Conservation (phyloP, 2,888 invertebrate species). For the Drosophila kambysellisi region DNA sequence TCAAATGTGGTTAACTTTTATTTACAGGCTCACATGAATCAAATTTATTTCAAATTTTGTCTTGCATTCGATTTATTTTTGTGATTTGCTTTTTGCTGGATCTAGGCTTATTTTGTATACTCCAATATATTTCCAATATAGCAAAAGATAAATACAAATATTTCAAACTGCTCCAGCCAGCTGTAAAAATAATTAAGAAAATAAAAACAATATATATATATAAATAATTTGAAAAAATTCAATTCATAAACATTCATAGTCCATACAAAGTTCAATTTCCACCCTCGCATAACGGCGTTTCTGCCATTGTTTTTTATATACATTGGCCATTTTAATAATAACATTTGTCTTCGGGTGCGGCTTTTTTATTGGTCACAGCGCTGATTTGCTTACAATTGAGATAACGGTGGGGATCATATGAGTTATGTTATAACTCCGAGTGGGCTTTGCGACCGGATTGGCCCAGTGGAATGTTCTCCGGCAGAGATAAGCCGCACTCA, state of each 20-base stretch:
- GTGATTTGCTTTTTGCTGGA: too few species aligned
- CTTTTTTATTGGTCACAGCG: constrained; percentile 60
- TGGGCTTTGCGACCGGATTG: constrained; percentile 47
- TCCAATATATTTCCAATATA: not conserved
- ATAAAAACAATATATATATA: not conserved
- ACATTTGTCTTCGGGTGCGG: constrained; percentile 73
- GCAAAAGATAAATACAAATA: not conserved
- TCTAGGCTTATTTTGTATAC: not conserved
- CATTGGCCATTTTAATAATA: constrained; percentile 72
- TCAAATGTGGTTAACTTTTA: not conserved
- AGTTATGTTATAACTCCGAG: constrained; percentile 66
- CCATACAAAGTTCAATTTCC: not conserved
- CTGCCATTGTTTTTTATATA: constrained; percentile 56
- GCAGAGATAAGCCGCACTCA: constrained; percentile 75
- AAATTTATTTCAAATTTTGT: not conserved
- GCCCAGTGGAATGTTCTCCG: constrained; percentile 25
- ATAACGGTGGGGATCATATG: constrained; percentile 69
- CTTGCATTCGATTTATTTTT: not conserved
- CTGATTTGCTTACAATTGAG: constrained; percentile 79
- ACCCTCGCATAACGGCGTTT: constrained; percentile 43
- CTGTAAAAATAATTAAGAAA: not conserved
- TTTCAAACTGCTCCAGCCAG: not conserved
- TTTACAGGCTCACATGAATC: not conserved
- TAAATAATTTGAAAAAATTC: not conserved
- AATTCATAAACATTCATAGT: not conserved